These are phyloP conservation scores for Enteromius viviparus DNA, from an alignment of 2,797 vertebrate genomes.

Conservation along the genomic window DNA sequence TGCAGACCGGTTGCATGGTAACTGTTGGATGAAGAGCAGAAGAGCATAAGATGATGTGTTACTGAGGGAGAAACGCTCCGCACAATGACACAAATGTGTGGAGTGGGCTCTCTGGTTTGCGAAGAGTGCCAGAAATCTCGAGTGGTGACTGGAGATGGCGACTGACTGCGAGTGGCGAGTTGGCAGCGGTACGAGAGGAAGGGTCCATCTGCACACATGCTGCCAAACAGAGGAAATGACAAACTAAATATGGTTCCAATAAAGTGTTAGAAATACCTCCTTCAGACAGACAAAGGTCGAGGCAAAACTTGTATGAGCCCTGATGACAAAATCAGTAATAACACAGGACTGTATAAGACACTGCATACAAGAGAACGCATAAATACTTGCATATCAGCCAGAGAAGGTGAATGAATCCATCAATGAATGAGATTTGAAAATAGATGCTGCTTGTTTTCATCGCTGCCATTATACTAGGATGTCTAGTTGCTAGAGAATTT, in stretches of 20 bases:
- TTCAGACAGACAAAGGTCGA: slow-evolving; percentile 45
- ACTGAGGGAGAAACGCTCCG: slow-evolving; percentile 38
- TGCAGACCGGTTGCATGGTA: slow-evolving; percentile 38
- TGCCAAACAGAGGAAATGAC: slow-evolving; percentile 60
- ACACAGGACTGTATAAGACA: neutral
- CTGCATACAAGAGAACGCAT: neutral
- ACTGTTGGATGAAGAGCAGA: slow-evolving; percentile 44
- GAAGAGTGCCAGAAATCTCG: slow-evolving; percentile 47
- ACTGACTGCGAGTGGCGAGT: slow-evolving; percentile 56
- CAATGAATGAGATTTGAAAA: slow-evolving; percentile 21
- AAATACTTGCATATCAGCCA: slow-evolving; percentile 4
- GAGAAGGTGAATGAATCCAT: neutral
- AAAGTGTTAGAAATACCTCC: slow-evolving; percentile 54
- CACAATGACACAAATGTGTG: slow-evolving; percentile 50
- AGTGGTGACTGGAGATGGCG: slow-evolving; percentile 48
- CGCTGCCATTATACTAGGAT: neutral
- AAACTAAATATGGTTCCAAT: slow-evolving; percentile 56
- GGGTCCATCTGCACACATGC: slow-evolving; percentile 57
- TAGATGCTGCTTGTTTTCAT: neutral
- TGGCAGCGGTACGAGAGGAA: slow-evolving; percentile 48
- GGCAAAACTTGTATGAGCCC: slow-evolving; percentile 5
- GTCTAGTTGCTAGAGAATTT: neutral
- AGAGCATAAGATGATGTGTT: slow-evolving; percentile 42
- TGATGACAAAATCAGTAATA: slow-evolving; percentile 28
- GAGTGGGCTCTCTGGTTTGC: slow-evolving; percentile 44